Base-by-base conservation (phyloP, 2,888 invertebrate species). In the Trissolcus japonicus region DNA sequence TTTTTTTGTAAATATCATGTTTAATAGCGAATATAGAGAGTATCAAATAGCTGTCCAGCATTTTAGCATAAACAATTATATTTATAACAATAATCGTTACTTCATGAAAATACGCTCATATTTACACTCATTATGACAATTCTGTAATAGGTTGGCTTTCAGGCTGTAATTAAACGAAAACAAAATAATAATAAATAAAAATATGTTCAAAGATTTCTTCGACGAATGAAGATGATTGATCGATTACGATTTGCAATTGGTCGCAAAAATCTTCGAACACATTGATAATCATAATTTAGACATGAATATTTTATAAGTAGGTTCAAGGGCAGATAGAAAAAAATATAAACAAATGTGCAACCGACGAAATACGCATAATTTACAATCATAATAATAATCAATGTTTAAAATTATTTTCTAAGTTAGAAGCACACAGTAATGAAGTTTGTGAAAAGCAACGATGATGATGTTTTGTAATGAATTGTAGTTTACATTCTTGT, bases 1-100 rank as follows among this genome's bases (percentile, higher is more conserved):
- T 86, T 82, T 71, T 19, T 82, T 84, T 83, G 83, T 79, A 80
- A 14, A 80, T 79, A 79, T 73, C 67, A 57, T 29, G 57, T 57
- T 71, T 71, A 69, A 80, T 59, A 71, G 61, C 62, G 74, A 79
- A 72, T 65, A 50, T 11, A 46, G n/a, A n/a, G 21, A 19, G 71
- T 66, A 62, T 61, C 63, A 74, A 60, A 67, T 59, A 67, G 66
- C 56, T 57, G 63, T 73, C 61, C 66, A 54, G 59, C 73, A 25
- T 57, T 74, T 56, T 76, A 76, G 56, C 77, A 78, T 78, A 66
- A 51, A 51, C 51, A 17, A 19, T 17, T 19, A 17, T 43, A 43
- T 46, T 25, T 56, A 46, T 6, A n/a, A 14, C n/a, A n/a, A 3
- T n/a, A 46, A n/a, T 16, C 46, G 46, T 16, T 46, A 16, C 14